Conservation (phyloP, 1,140 invertebrate genomes). For the Spodoptera litura region DNA sequence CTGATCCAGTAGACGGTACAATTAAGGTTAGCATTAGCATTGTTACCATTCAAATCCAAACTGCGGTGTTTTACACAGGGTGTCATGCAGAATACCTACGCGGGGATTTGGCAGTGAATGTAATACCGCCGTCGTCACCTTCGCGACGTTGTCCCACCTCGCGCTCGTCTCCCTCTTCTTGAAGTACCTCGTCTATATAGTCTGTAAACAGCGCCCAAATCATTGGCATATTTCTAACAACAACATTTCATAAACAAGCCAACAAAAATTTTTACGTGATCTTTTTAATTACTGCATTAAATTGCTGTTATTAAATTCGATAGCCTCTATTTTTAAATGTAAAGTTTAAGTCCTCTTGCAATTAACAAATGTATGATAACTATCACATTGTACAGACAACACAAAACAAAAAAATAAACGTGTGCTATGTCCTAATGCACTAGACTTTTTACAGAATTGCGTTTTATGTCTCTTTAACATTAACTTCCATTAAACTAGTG, state of each 20-base stretch:
- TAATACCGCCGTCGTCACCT: slow-evolving; percentile 94
- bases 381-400: slow-evolving; percentile 11
- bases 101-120: slow-evolving; percentile 93
- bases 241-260: not conserved
- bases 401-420: slow-evolving; percentile 26
- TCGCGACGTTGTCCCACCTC: slow-evolving; percentile 86
- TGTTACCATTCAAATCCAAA: slow-evolving; percentile 74
- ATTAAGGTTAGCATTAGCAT: slow-evolving; percentile 13
- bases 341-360: not conserved
- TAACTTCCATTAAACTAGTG: slow-evolving; percentile 35
- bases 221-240: slow-evolving; percentile 7
- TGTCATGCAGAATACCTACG: slow-evolving; percentile 89
- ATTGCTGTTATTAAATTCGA: slow-evolving; percentile 4
- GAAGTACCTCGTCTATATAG: slow-evolving; percentile 93
- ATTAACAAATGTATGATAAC: not conserved
- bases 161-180: slow-evolving; percentile 89
- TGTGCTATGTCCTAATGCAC: slow-evolving; percentile 34
- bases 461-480: slow-evolving; percentile 16
- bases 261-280: not conserved
- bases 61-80: slow-evolving; percentile 57
- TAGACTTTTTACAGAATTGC: not conserved
- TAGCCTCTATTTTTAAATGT: not conserved
- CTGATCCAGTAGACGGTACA: slow-evolving; percentile 23
- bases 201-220: slow-evolving; percentile 84
- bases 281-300: too few species aligned